Conservation (phyloP, 2,113 vertebrate species). For the Cyprinus carpio region DNA sequence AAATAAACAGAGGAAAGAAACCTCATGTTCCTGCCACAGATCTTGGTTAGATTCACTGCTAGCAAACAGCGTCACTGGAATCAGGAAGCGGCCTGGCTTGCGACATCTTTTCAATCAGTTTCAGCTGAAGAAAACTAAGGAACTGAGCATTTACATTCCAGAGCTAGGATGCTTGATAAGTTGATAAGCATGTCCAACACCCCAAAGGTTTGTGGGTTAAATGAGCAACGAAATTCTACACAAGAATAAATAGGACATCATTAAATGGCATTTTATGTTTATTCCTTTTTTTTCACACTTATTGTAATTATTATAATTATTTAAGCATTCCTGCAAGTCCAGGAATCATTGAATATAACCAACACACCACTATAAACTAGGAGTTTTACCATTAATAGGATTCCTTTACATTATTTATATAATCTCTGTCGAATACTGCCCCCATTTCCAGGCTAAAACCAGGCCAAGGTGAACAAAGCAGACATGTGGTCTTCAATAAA, state of each 20-base stretch:
- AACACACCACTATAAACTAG: background rate
- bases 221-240: conserved; percentile 16
- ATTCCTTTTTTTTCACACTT: background rate
- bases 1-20: conserved; percentile 20
- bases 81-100: background rate
- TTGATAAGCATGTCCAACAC: background rate
- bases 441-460: background rate
- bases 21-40: background rate
- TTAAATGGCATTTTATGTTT: conserved; percentile 7
- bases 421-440: background rate
- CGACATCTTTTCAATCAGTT: background rate
- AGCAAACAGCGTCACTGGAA: background rate
- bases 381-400: background rate
- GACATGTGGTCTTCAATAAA: background rate
- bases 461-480: background rate
- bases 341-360: no score
- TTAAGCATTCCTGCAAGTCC: background rate
- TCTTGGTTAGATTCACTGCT: background rate
- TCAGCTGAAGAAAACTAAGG: conserved; percentile 15
- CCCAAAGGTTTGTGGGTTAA: background rate
- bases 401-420: background rate
- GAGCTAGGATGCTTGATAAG: background rate
- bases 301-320: background rate
- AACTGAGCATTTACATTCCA: conserved; percentile 19
- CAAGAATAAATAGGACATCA: background rate